Percentiles rank a stretch among this genome's conserved stretches.
phyloP scores from a whole-genome alignment of 2,888 invertebrate species.

The Agapostemon virescens region DNA sequence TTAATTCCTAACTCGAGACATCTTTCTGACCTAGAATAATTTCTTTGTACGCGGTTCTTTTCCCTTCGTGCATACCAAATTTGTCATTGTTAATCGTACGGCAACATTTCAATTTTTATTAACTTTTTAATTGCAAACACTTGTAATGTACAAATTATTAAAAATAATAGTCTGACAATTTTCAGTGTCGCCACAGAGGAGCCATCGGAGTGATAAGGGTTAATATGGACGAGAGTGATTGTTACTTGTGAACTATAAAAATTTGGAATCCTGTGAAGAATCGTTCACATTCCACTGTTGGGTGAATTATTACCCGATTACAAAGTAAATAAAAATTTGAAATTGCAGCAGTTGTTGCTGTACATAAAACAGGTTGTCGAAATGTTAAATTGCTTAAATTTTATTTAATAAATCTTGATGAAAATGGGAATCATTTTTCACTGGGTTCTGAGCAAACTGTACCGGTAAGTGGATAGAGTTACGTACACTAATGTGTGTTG shows the following conservation, averaged over 20 bases:
- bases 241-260: background rate
- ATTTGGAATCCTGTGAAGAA: background rate
- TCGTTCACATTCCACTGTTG: background rate
- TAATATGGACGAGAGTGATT: background rate
- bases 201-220: too few species aligned
- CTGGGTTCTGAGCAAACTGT: background rate
- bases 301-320: background rate
- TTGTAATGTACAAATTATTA: too few species aligned
- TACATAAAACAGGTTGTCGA: background rate
- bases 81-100: too few species aligned
- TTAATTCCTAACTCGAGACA: too few species aligned
- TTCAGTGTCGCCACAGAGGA: too few species aligned
- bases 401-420: too few species aligned
- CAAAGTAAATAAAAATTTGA: background rate
- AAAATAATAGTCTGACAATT: too few species aligned
- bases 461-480: background rate
- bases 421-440: background rate
- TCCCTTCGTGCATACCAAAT: too few species aligned
- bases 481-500: background rate
- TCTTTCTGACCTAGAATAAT: too few species aligned
- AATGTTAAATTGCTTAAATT: background rate
- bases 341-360: background rate
- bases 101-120: too few species aligned
- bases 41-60: too few species aligned
- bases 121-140: too few species aligned